phyloP scores from a whole-genome alignment of 2,888 invertebrate genomes.

The Tiliacea citrago region DNA sequence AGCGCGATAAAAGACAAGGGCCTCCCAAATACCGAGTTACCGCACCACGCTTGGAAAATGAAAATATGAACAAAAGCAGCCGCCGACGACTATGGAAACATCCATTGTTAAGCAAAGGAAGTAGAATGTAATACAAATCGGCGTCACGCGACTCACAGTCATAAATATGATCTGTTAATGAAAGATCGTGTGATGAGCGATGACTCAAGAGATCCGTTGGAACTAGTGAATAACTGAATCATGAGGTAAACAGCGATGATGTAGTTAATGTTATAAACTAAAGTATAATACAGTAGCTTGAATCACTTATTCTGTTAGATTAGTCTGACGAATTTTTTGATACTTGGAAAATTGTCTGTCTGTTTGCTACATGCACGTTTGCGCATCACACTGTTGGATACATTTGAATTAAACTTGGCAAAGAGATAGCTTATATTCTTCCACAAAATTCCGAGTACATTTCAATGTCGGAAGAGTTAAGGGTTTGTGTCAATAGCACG shows the following conservation, averaged over 20 bases:
- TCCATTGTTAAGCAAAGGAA: slow-evolving; percentile 34
- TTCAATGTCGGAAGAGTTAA: background rate
- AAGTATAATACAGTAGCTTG: background rate
- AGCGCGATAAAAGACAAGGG: background rate
- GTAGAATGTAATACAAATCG: slow-evolving; percentile 24
- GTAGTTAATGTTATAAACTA: slow-evolving; percentile 3
- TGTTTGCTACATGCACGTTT: background rate
- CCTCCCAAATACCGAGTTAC: background rate
- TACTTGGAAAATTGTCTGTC: background rate
- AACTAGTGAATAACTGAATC: slow-evolving; percentile 34
- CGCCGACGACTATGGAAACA: background rate
- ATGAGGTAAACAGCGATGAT: slow-evolving; percentile 36
- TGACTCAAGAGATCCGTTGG: slow-evolving; percentile 50
- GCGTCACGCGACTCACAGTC: slow-evolving; percentile 7
- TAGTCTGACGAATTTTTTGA: background rate
- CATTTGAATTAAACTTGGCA: background rate
- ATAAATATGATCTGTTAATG: slow-evolving; percentile 19
- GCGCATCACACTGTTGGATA: background rate
- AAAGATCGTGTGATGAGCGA: slow-evolving; percentile 25
- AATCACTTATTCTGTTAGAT: background rate
- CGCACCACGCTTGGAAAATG: background rate
- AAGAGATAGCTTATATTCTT: background rate
- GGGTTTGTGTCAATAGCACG: background rate
- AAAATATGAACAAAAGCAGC: slow-evolving; percentile 17
- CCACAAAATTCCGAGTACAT: background rate